phyloP scores from a whole-genome alignment of 64 coral and sea anemone genomes.

The Astreopora myriophthalma region DNA sequence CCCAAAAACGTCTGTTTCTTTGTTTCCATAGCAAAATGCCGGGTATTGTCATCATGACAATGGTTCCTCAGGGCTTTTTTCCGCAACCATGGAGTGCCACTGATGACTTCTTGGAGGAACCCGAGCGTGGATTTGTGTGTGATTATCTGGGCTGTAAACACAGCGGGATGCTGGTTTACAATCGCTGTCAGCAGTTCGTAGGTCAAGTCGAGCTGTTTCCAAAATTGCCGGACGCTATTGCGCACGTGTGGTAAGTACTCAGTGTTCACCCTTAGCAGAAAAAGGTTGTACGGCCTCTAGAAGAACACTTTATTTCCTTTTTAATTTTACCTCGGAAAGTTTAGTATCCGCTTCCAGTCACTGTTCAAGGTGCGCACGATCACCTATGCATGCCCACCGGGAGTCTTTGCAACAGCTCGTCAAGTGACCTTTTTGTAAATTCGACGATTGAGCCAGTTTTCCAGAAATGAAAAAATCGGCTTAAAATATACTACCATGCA shows the following conservation, averaged over 20 bases:
- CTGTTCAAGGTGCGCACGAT: no score
- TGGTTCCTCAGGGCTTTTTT: background rate
- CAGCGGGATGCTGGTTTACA: background rate
- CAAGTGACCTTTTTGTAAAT: no score
- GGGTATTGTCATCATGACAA: slow-evolving; percentile 9
- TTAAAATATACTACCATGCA: no score
- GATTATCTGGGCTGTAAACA: background rate
- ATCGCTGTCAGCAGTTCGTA: background rate
- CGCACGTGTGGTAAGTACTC: background rate
- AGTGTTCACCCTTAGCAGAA: background rate
- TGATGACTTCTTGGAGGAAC: slow-evolving; percentile 12
- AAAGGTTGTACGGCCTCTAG: no score
- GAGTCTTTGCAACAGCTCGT: no score
- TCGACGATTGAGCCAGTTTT: no score
- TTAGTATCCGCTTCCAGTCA: no score
- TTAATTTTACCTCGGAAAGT: no score
- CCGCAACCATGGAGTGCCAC: background rate
- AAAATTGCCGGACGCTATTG: no score
- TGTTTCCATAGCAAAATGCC: background rate
- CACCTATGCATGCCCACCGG: no score
- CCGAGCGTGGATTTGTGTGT: background rate
- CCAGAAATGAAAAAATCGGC: no score
- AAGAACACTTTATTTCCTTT: no score
- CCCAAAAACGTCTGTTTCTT: background rate
- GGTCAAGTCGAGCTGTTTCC: background rate